Evolutionary conservation across 2,888 invertebrate species (phyloP).

Genomic region (Cremastinae sp.): DNA sequence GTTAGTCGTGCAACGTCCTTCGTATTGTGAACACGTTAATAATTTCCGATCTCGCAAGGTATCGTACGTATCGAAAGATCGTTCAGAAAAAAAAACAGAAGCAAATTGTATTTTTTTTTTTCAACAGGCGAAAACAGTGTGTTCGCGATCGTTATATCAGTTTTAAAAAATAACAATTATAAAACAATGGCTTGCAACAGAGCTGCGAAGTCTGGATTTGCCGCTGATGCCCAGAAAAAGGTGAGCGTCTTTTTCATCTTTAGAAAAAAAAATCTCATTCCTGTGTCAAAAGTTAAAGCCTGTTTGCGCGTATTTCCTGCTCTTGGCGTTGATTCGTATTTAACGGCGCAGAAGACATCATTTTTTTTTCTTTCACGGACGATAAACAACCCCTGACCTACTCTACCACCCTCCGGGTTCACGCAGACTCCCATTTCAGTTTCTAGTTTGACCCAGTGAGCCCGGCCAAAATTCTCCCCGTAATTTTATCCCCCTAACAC

Average conservation of each 20-base stretch:
- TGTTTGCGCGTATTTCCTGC: too few species aligned
- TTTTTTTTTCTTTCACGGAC: constrained; percentile 8
- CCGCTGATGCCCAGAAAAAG: constrained; percentile 97
- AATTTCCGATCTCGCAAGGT: not conserved
- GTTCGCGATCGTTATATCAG: constrained; percentile 18
- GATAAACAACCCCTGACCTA: constrained; percentile 55
- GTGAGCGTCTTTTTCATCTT: constrained; percentile 83
- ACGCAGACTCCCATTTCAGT: constrained; percentile 59
- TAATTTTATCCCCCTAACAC: constrained; percentile 42
- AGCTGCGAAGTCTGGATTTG: constrained; percentile 96
- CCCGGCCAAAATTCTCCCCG: constrained; percentile 56
- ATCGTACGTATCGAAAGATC: constrained; percentile 1
- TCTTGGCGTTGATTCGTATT: too few species aligned
- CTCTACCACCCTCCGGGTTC: constrained; percentile 47
- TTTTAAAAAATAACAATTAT: not conserved
- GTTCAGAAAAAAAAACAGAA: constrained; percentile 5
- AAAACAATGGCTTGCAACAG: constrained; percentile 88
- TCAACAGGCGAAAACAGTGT: constrained; percentile 18
- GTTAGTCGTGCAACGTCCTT: constrained; percentile 56
- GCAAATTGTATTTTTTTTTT: constrained; percentile 2
- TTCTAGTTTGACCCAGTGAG: constrained; percentile 69
- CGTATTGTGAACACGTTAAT: constrained; percentile 36
- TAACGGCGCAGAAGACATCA: too few species aligned
- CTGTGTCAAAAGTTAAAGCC: too few species aligned
- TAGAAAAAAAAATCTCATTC: constrained; percentile 32